Conservation (phyloP, 2,113 vertebrate species). For the Tursiops truncatus region DNA sequence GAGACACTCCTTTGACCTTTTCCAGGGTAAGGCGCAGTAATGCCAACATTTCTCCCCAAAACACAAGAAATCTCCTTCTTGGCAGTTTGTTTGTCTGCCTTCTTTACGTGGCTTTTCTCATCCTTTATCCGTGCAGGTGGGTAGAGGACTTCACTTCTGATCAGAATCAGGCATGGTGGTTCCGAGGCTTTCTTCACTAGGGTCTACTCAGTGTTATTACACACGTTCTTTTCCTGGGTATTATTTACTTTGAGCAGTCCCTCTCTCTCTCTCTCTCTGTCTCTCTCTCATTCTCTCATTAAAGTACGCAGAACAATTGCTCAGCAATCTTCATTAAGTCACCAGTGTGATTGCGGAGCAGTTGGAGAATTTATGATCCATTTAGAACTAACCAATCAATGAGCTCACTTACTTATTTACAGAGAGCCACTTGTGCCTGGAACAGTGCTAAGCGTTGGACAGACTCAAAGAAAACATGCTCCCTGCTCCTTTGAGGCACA, state of each 20-base stretch:
- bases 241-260: background rate
- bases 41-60: accelerated
- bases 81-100: background rate
- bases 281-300: background rate
- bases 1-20: background rate
- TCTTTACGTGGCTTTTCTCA: background rate
- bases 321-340: background rate
- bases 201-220: background rate
- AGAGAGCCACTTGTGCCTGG: background rate
- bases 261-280: too few species aligned
- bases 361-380: background rate
- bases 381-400: background rate
- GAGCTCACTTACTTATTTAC: background rate
- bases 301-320: accelerated
- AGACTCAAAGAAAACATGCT: background rate
- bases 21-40: background rate
- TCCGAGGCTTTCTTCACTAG: background rate
- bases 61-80: background rate
- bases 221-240: background rate
- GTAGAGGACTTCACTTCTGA: accelerated
- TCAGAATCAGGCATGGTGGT: background rate
- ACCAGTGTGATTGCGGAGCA: too few species aligned
- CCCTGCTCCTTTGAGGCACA: background rate
- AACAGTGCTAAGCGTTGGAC: background rate
- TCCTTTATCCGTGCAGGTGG: accelerated